phyloP scores from a whole-genome alignment of 2,113 vertebrate genomes.

The Campylomormyrus numenius region DNA sequence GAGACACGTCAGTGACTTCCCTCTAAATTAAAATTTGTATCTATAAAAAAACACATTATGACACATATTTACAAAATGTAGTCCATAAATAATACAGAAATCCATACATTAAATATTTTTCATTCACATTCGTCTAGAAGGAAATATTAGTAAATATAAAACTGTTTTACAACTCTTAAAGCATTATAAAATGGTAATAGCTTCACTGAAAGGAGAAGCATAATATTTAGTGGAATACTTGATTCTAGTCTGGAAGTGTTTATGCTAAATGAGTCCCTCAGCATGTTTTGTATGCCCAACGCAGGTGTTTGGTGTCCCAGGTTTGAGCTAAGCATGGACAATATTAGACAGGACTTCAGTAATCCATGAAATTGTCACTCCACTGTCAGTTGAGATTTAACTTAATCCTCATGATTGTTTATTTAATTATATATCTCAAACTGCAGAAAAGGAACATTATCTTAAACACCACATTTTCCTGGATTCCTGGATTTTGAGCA shows the following conservation, averaged over 20 bases:
- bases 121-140: background rate
- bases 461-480: background rate
- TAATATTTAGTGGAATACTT: background rate
- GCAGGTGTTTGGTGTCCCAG: background rate
- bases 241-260: background rate
- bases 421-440: background rate
- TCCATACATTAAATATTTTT: background rate
- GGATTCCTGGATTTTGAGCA: background rate
- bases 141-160: background rate
- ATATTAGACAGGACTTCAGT: background rate
- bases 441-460: background rate
- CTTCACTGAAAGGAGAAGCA: background rate
- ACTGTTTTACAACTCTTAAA: background rate
- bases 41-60: slow-evolving; percentile 6
- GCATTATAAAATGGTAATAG: background rate
- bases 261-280: background rate
- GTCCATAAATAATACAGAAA: slow-evolving; percentile 10
- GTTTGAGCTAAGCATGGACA: background rate
- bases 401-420: slow-evolving; percentile 9
- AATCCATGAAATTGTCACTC: slow-evolving; percentile 11
- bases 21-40: background rate
- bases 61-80: background rate
- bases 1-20: background rate
- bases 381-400: slow-evolving; percentile 4
- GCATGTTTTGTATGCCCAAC: background rate